A percentile compares a stretch with the other conserved stretches of the same genome.
These are phyloP conservation scores for Cichlasoma orientale DNA, from an alignment of 2,797 vertebrate species.

Conservation along the genomic window DNA sequence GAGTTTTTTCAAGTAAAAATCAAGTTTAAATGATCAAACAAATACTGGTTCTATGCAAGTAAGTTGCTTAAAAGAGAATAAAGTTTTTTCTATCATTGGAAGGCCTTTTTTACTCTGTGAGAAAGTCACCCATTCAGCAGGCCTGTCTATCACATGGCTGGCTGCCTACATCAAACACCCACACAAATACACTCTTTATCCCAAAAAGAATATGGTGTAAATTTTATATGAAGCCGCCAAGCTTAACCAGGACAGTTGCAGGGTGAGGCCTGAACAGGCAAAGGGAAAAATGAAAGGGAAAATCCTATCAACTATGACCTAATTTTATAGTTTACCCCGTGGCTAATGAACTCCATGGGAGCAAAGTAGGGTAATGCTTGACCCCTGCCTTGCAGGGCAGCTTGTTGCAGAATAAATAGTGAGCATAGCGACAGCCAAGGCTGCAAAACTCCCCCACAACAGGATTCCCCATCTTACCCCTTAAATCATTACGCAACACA, in stretches of 20 bases:
- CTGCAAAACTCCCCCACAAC: constrained; percentile 24
- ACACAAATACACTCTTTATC: constrained; percentile 7
- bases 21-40: not conserved
- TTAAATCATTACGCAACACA: constrained; percentile 31
- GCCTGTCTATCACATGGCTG: not conserved
- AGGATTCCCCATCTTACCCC: constrained; percentile 32
- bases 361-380: constrained; percentile 77
- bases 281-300: constrained; percentile 33
- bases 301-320: constrained; percentile 73
- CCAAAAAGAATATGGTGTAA: not conserved
- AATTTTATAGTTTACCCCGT: constrained; percentile 64
- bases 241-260: constrained; percentile 27
- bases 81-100: not conserved
- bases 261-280: constrained; percentile 16
- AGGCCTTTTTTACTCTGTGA: constrained; percentile 23
- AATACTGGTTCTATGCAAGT: not conserved
- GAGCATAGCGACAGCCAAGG: constrained; percentile 34
- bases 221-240: constrained; percentile 9
- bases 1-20: not conserved
- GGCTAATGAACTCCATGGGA: constrained; percentile 60
- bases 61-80: not conserved
- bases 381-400: constrained; percentile 49
- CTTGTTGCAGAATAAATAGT: constrained; percentile 31
- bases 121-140: constrained; percentile 23
- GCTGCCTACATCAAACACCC: constrained; percentile 18